Conservation (phyloP, 2,797 vertebrate species). For the Agapornis canus region DNA sequence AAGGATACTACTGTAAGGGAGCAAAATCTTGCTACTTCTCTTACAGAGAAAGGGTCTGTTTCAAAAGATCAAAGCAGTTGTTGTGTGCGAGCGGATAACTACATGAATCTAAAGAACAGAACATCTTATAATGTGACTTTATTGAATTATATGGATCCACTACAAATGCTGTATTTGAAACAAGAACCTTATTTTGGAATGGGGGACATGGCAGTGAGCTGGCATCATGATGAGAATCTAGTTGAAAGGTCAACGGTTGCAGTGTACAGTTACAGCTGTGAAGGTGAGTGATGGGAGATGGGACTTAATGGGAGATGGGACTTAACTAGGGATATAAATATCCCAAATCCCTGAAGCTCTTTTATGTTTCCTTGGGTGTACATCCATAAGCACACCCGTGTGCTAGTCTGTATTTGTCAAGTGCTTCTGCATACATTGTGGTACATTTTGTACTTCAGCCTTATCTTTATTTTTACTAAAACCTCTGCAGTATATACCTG, state of each 20-base stretch:
- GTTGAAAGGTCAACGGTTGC: conserved; percentile 90
- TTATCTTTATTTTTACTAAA: neutral
- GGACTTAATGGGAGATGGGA: neutral
- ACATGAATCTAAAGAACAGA: conserved; percentile 45
- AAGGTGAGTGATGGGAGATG: conserved; percentile 70
- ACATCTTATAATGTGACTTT: conserved; percentile 89
- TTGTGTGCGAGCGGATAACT: neutral
- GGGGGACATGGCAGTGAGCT: conserved; percentile 97
- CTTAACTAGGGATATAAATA: neutral
- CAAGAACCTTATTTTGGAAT: conserved; percentile 97
- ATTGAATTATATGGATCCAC: conserved; percentile 97
- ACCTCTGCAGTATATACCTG: neutral
- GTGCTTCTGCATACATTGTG: neutral
- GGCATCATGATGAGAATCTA: conserved; percentile 97
- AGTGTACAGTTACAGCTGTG: conserved; percentile 92
- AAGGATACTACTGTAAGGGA: conserved; percentile 27
- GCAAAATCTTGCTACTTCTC: conserved; percentile 4
- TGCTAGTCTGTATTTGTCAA: neutral
- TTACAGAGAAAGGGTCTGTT: neutral
- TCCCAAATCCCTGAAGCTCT: neutral
- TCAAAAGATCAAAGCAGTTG: conserved; percentile 47
- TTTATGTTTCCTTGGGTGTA: neutral
- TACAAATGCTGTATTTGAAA: conserved; percentile 89
- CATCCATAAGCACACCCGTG: neutral
- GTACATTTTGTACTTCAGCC: neutral